phyloP scores from a whole-genome alignment of 2,888 invertebrate genomes.

The Stenotaenia linearis region DNA sequence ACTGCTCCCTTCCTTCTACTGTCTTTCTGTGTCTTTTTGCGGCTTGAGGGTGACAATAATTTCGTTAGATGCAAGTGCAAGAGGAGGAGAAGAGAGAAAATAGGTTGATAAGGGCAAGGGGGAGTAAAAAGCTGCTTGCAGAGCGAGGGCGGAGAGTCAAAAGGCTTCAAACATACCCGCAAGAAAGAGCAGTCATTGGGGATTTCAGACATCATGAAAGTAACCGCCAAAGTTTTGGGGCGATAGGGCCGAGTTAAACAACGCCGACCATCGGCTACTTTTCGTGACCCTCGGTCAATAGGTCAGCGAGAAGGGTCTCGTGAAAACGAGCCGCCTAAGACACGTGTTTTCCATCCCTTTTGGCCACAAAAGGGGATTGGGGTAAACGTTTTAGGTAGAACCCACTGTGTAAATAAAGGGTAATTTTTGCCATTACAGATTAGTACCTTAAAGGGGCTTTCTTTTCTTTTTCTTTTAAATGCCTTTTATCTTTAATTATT shows the following conservation, averaged over 20 bases:
- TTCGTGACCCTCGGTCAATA: neutral
- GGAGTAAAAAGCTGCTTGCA: neutral
- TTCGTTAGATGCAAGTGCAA: neutral
- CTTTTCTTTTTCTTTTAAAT: neutral
- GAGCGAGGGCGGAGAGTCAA: neutral
- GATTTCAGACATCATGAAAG: neutral
- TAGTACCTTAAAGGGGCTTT: neutral
- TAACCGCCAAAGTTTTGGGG: neutral
- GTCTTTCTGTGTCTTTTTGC: neutral
- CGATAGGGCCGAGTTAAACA: neutral
- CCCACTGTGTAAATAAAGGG: neutral
- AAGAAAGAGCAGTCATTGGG: neutral
- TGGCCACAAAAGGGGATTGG: neutral
- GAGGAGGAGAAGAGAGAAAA: neutral
- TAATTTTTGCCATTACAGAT: neutral
- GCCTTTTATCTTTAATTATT: neutral
- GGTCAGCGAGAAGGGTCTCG: neutral
- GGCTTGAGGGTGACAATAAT: neutral
- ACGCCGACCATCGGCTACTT: neutral
- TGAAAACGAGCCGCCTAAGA: neutral
- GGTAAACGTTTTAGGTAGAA: neutral
- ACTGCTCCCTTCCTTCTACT: neutral
- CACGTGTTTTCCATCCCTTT: neutral
- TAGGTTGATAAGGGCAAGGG: neutral
- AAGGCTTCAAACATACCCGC: neutral